These are phyloP conservation scores for Holocentrus rufus DNA, from an alignment of 2,797 vertebrate species.

Conservation along the genomic window DNA sequence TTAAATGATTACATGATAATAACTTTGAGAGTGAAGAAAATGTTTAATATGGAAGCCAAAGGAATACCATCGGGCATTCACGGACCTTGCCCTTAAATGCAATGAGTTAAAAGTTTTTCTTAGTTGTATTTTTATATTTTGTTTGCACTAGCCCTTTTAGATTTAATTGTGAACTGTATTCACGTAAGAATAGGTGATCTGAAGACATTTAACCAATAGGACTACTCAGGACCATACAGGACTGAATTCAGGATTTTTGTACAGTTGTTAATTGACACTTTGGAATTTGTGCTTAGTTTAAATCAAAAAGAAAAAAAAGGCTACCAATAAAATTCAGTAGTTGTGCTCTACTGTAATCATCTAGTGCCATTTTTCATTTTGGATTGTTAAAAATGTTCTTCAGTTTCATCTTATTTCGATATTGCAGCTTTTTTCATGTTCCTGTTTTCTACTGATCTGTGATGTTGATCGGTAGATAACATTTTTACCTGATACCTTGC, in stretches of 20 bases:
- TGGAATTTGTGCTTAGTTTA: no score
- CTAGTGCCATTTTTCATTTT: constrained; percentile 30
- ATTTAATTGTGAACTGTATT: no score
- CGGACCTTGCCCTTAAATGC: not conserved
- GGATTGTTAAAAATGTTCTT: constrained; percentile 2
- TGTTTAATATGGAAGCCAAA: not conserved
- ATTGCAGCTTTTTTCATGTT: no score
- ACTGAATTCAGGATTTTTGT: not conserved
- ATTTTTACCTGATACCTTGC: no score
- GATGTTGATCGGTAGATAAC: no score
- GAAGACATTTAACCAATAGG: no score
- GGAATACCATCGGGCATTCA: not conserved
- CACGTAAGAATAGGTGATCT: no score
- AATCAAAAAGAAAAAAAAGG: not conserved
- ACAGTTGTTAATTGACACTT: not conserved
- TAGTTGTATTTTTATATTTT: not conserved
- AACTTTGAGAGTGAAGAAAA: not conserved
- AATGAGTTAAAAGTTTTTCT: not conserved
- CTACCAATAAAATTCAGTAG: not conserved
- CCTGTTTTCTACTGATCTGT: no score
- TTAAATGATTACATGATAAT: no score
- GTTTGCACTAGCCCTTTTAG: not conserved
- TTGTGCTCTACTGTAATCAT: constrained; percentile 17
- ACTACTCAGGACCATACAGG: no score
- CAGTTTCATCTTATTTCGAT: not conserved